phyloP scores from a whole-genome alignment of 2,113 vertebrate genomes.

The Lepus americanus region DNA sequence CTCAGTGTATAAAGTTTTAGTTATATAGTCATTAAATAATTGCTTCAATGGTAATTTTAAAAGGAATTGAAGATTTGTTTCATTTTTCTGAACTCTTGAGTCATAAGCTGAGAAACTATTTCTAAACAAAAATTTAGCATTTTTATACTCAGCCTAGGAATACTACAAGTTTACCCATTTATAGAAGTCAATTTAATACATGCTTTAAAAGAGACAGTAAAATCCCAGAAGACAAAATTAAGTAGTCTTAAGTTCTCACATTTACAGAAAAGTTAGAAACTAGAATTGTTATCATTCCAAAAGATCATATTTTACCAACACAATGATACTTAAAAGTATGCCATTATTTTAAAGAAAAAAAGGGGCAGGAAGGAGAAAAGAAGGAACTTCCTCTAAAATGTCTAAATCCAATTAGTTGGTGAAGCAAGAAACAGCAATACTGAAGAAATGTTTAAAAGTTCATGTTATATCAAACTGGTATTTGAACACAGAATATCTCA shows the following conservation, averaged over 20 bases:
- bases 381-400: conserved; percentile 21
- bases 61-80: conserved; percentile 51
- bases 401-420: conserved; percentile 53
- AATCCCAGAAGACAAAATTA: conserved; percentile 56
- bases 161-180: conserved; percentile 84
- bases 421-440: background rate
- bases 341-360: conserved; percentile 56
- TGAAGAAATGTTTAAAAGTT: conserved; percentile 19
- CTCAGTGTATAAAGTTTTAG: background rate
- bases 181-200: conserved; percentile 65
- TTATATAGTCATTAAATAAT: background rate
- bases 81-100: conserved; percentile 30
- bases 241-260: conserved; percentile 55
- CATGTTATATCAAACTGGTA: conserved; percentile 54
- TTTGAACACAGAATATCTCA: conserved; percentile 8
- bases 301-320: conserved; percentile 27
- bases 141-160: conserved; percentile 73
- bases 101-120: conserved; percentile 39
- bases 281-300: conserved; percentile 60
- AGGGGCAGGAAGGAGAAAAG: background rate
- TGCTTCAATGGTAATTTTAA: conserved; percentile 28
- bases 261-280: conserved; percentile 69
- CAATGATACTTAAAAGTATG: conserved; percentile 15
- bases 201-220: conserved; percentile 69
- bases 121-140: conserved; percentile 60